Conservation (phyloP, 2,113 vertebrate genomes). For the Tetrao urogallus region DNA sequence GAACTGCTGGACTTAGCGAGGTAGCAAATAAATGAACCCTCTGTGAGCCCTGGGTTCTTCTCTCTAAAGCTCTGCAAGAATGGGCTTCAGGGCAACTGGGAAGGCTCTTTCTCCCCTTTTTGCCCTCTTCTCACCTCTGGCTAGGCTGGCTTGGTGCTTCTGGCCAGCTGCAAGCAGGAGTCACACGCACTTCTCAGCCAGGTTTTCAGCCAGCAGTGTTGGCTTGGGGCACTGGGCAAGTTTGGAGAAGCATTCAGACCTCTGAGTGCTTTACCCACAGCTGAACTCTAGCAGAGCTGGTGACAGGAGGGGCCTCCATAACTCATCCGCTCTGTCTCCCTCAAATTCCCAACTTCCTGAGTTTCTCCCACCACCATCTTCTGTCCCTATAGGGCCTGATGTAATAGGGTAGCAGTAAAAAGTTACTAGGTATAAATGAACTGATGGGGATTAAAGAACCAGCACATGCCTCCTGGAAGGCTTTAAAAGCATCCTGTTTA, state of each 20-base stretch:
- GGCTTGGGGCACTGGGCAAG: neutral
- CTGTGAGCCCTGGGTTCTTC: neutral
- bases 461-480: conserved; percentile 65
- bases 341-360: conserved; percentile 43
- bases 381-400: conserved; percentile 34
- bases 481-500: conserved; percentile 73
- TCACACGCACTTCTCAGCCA: neutral
- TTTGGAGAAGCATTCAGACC: neutral
- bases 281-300: neutral
- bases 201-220: neutral
- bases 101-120: too few species aligned
- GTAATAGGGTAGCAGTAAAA: conserved; percentile 71
- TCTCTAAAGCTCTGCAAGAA: fast-evolving
- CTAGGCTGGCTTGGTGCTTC: neutral
- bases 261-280: neutral
- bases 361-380: neutral
- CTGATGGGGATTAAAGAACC: conserved; percentile 74
- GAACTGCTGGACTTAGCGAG: neutral
- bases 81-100: neutral
- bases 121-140: fast-evolving
- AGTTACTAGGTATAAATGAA: conserved; percentile 75
- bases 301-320: neutral
- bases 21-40: neutral
- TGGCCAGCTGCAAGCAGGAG: neutral
- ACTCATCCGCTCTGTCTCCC: neutral